These are phyloP conservation scores for Antedon mediterranea DNA, from an alignment of 53 echinoderm and acorn worm species.

Conservation along the genomic window DNA sequence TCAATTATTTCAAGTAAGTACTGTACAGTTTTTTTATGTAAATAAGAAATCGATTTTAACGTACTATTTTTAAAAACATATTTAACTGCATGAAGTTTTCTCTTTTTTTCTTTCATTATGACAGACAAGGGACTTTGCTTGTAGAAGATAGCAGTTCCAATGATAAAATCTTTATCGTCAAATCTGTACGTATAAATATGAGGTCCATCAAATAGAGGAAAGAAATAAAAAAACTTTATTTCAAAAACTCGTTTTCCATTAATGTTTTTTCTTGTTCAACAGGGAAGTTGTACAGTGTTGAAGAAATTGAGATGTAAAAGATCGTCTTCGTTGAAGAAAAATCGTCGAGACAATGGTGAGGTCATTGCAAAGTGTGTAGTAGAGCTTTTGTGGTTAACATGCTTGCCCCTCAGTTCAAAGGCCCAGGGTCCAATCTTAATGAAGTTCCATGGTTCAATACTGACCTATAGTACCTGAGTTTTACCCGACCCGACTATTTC, in stretches of 20 bases:
- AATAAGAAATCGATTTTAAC: too few relatives aligned
- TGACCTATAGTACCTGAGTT: too few relatives aligned
- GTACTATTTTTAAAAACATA: too few relatives aligned
- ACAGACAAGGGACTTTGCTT: slow-evolving; percentile 34
- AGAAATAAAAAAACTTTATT: background rate
- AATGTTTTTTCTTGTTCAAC: background rate
- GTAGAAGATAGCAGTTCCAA: slow-evolving; percentile 44
- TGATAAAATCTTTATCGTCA: slow-evolving; percentile 57
- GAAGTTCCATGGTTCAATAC: too few relatives aligned
- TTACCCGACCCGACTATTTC: too few relatives aligned
- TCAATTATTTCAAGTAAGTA: slow-evolving; percentile 55
- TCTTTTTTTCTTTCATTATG: background rate
- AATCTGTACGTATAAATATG: slow-evolving; percentile 39
- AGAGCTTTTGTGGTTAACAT: too few relatives aligned
- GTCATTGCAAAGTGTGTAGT: background rate
- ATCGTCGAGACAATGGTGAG: background rate
- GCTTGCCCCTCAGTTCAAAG: too few relatives aligned
- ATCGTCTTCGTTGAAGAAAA: background rate
- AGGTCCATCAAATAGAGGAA: too few relatives aligned
- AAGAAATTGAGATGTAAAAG: slow-evolving; percentile 25
- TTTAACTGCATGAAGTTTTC: too few relatives aligned
- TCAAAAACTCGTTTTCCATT: background rate
- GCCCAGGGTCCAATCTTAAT: too few relatives aligned
- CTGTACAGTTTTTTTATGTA: too few relatives aligned
- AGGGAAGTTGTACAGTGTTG: slow-evolving; percentile 58